These are phyloP conservation scores for Heteromormyrus szaboi DNA, from an alignment of 2,797 vertebrate genomes.

Conservation along the genomic window DNA sequence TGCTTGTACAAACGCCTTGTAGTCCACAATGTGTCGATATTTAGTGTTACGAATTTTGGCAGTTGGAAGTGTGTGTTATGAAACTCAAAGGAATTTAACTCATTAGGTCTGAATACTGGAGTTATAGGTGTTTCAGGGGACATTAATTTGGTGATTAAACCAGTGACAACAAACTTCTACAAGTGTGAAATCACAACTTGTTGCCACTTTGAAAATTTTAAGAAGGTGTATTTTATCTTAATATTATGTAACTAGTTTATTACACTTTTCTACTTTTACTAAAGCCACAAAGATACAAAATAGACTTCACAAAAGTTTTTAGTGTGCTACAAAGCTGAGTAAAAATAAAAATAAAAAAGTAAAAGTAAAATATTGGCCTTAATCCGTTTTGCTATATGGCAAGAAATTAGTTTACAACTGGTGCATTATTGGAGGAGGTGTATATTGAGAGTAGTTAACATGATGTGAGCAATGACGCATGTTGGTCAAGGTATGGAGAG, in stretches of 20 bases:
- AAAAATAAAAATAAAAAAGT: neutral
- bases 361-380: neutral
- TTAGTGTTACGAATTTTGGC: neutral
- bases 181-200: neutral
- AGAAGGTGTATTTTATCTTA: neutral
- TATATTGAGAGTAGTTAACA: conserved; percentile 26
- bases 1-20: neutral
- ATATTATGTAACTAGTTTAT: neutral
- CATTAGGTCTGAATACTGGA: conserved; percentile 49
- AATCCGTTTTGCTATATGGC: neutral
- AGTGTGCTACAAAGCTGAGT: neutral
- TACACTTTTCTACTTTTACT: neutral
- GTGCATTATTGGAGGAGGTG: conserved; percentile 10
- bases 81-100: neutral
- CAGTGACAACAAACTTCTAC: neutral
- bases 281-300: neutral
- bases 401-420: conserved; percentile 2
- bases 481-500: conserved; percentile 35
- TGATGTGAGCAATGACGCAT: conserved; percentile 30
- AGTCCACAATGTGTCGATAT: neutral
- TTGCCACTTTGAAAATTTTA: neutral
- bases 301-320: neutral
- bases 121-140: conserved; percentile 61
- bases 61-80: neutral
- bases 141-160: conserved; percentile 60